Base-by-base conservation (phyloP, 2,113 vertebrate genomes). In the Saccopteryx leptura region DNA sequence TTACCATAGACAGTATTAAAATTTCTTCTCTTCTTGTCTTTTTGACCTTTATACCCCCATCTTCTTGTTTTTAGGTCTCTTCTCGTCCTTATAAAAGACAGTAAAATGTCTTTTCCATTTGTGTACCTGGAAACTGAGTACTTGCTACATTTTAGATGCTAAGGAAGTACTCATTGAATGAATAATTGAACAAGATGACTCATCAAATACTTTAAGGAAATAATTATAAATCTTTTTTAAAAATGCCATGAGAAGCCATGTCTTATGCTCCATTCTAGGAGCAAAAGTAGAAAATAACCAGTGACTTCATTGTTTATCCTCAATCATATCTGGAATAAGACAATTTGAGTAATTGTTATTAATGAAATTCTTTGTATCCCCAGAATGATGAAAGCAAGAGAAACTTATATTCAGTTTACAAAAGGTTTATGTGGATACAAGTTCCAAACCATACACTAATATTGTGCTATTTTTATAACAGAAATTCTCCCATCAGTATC, bases 291-390 rank as follows among this genome's bases (percentile, higher is more conserved):
- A 93, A 89, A 87, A 79, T 81, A 89, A 75, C 56, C 24, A 92
- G 63, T 21, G 28, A 81, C 31, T 71, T 94, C 58, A 46, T 72
- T 58, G 26, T 65, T 74, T 80, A 65, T 66, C 17, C 26, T 92
- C 52, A 69, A 21, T 33, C 28, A 71, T 31, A 68, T 58, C 52
- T 74, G 26, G 26, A 86, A 71, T 48, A 66, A 86, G 28, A 85
- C n/a, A 90, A 82, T 72, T 28, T 82, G 58, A 92, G 28, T 89
- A 87, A 85, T 21, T 90, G n/a, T 24, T 72, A 50, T 88, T n/a
- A 65, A 33, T 31, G 63, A 75, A 86, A 90, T 68, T 21, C 19
- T 93, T 82, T 74, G 9, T 74, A 68, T 56, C 3, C 39, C 23
- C 23, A 39, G 46, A 60, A 65, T 93, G n/a, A n/a, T 76, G 15